Percentiles rank a stretch among this genome's conserved stretches.
phyloP scores from a whole-genome alignment of 2,888 invertebrate species.

The Aromia moschata region DNA sequence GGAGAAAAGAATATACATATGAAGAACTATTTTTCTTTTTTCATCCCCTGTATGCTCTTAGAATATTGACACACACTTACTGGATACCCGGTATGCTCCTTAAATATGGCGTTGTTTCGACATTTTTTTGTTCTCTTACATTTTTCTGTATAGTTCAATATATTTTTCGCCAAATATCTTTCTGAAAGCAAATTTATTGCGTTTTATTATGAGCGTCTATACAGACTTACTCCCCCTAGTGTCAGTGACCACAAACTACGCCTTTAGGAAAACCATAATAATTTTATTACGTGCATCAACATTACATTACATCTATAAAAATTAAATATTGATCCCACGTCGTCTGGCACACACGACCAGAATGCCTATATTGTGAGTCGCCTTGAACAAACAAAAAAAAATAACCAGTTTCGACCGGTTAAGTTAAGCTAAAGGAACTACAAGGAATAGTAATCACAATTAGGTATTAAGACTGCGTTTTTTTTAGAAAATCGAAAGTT shows the following conservation, averaged over 20 bases:
- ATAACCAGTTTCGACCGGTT: neutral
- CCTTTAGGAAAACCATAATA: neutral
- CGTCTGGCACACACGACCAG: neutral
- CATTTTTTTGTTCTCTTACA: too few species aligned
- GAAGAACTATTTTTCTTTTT: too few species aligned
- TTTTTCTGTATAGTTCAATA: too few species aligned
- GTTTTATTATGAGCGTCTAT: too few species aligned
- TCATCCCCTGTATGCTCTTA: too few species aligned
- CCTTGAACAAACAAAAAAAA: neutral
- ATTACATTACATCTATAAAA: constrained; percentile 1
- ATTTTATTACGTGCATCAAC: neutral
- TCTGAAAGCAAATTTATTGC: too few species aligned
- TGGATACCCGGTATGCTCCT: too few species aligned
- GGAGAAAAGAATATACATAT: too few species aligned
- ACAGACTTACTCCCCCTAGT: neutral
- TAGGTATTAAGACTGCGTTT: neutral
- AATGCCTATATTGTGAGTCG: neutral
- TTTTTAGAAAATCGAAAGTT: constrained; percentile 4
- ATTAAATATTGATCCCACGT: constrained; percentile 4
- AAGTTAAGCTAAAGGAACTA: neutral
- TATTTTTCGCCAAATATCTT: too few species aligned
- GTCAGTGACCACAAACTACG: neutral
- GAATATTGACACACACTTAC: too few species aligned
- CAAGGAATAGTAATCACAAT: neutral
- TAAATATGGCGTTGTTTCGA: too few species aligned